Evolutionary conservation across 2,797 vertebrate species (phyloP), one percentile per base, ranked within the genome.

Genomic region (Gila robusta): DNA sequence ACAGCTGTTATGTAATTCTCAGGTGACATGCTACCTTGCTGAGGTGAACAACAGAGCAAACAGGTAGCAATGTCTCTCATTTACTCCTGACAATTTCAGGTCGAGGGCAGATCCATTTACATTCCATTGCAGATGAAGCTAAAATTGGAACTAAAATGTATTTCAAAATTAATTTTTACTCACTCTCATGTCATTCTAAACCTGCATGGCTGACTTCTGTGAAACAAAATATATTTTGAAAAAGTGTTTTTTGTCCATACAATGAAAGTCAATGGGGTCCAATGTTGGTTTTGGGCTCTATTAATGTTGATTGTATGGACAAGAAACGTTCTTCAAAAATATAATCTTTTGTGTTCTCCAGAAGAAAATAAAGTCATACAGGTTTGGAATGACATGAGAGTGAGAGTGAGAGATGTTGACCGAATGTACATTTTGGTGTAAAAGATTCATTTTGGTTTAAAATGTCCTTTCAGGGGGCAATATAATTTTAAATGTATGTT

Each of bases 1-100:
- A 89, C 89, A 77, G 86, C 79, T 79, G 79, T 88, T 86, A 81
- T 81, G 80, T 73, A 69, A 82, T 64, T 54, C 80, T 71, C 80
- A 59, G 56, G 83, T 62, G 69, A 44, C 44, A 11, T 41, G 73
- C 54, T 67, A 82, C 74, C 83, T 83, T 71, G 56, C 59, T 39
- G 54, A 83, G 74, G 73, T 67, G 74, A 72, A 66, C 69, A 54
- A 47, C 32, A 56, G 73, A 81, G 79, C 44, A 35, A 19, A 52
- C 62, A 84, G 71, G 66, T 77, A 78, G 47, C 82, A 3, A 6
- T 78, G 79, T 88, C 73, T 85, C 79, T 81, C 79, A 78, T 39
- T 37, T 81, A 76, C 73, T 52, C 67, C 14, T 81, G 72, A 62
- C 35, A 71, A 59, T 79, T 49, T 39, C 12, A 54, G 66, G 83